Conservation (phyloP, 2,113 vertebrate genomes). For the Laterallus jamaicensis region DNA sequence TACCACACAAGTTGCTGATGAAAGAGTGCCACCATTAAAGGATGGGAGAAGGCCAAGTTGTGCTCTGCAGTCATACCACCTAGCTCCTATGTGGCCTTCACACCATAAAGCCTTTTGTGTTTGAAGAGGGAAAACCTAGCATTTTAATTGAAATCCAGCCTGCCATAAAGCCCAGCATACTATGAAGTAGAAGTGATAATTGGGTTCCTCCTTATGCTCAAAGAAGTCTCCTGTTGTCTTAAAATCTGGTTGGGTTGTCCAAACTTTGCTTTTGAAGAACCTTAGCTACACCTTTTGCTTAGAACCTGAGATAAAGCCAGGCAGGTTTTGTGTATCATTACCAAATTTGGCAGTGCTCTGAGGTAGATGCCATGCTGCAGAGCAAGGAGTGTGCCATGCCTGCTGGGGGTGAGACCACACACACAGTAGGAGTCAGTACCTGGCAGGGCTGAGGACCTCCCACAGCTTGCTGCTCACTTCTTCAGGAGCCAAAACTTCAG, state of each 20-base stretch:
- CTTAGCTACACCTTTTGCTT: not conserved
- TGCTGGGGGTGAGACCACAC: not conserved
- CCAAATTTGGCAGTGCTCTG: not conserved
- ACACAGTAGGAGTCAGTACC: not conserved
- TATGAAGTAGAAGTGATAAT: not conserved
- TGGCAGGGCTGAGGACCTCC: not conserved
- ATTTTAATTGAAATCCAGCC: not conserved
- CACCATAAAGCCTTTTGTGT: not conserved
- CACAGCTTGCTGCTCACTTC: not conserved
- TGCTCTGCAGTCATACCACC: not conserved
- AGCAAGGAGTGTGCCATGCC: not conserved
- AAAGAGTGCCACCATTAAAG: not conserved
- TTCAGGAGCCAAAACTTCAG: not conserved
- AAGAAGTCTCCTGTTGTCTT: not conserved
- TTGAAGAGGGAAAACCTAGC: not conserved
- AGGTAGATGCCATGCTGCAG: not conserved
- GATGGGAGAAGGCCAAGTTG: not conserved
- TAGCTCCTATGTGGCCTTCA: not conserved
- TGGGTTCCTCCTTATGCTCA: not conserved
- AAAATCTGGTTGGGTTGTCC: not conserved
- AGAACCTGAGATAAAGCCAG: not conserved
- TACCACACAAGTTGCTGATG: not conserved
- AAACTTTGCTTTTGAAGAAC: not conserved
- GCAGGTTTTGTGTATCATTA: fast-evolving
- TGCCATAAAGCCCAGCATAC: not conserved